Evolutionary conservation across 1,140 invertebrate species (phyloP).

Genomic region (Asobara japonica): DNA sequence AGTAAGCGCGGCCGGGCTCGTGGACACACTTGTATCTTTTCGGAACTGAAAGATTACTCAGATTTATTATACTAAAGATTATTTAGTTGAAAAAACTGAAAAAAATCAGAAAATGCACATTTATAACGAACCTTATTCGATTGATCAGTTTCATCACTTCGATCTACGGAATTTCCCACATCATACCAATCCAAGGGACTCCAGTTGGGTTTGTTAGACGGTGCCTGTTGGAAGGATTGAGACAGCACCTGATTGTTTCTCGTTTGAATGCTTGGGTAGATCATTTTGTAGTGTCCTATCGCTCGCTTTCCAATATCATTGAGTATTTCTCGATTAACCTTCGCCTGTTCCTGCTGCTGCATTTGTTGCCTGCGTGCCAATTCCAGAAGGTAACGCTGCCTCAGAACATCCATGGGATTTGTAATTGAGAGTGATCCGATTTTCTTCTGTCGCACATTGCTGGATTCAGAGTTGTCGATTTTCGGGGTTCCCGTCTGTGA

Average conservation of each 20-base stretch:
- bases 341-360: slow-evolving; percentile 64
- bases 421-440: slow-evolving; percentile 68
- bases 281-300: not conserved
- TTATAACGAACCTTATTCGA: not conserved
- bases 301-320: slow-evolving; percentile 59
- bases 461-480: not conserved
- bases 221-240: not conserved
- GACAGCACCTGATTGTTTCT: not conserved
- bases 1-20: no score
- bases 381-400: slow-evolving; percentile 68
- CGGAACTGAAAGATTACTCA: no score
- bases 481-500: not conserved
- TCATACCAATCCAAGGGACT: not conserved
- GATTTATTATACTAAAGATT: no score
- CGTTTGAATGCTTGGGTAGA: slow-evolving; percentile 7
- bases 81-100: no score
- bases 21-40: no score
- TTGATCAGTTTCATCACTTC: not conserved
- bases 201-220: not conserved
- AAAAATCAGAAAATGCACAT: not conserved
- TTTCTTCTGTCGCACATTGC: slow-evolving; percentile 3
- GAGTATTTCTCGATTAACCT: slow-evolving; percentile 57
- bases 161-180: not conserved
- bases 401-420: slow-evolving; percentile 70
- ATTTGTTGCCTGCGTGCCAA: slow-evolving; percentile 67